Percentiles rank a stretch among this genome's conserved stretches.
Conservation (phyloP, 2,888 invertebrate species). For the Netelia fuscicornis region DNA sequence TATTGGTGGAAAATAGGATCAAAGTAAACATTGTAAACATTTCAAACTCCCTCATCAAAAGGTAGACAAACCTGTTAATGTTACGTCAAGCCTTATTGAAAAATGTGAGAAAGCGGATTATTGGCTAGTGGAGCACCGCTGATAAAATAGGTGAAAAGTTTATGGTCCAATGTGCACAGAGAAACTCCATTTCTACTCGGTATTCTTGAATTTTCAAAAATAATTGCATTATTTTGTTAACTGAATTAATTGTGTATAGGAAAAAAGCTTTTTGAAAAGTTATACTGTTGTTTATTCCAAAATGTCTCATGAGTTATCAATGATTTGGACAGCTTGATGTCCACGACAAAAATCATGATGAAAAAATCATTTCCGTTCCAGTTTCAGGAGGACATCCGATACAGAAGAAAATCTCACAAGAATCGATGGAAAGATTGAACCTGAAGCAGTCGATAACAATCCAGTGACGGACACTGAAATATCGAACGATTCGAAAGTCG, state of each 20-base stretch:
- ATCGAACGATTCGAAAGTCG: background rate
- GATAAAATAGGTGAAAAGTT: conserved; percentile 30
- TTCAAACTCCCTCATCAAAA: too few relatives aligned
- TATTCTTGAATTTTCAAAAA: conserved; percentile 5
- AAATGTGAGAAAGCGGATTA: conserved; percentile 6
- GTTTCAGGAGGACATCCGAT: background rate
- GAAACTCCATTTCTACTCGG: conserved; percentile 11
- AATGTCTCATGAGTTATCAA: background rate
- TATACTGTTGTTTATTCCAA: background rate
- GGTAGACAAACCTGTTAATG: too few relatives aligned
- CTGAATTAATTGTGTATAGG: background rate
- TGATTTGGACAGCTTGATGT: background rate
- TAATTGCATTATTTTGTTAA: background rate
- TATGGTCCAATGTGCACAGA: conserved; percentile 4
- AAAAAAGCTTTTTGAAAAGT: too few relatives aligned
- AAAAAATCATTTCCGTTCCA: conserved; percentile 23
- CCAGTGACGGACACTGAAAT: background rate
- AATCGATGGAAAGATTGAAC: conserved; percentile 11
- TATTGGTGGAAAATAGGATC: background rate
- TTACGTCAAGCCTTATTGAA: background rate
- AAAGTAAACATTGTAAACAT: background rate
- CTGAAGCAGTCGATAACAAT: background rate
- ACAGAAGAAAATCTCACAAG: background rate
- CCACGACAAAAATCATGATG: background rate
- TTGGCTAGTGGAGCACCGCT: conserved; percentile 8